phyloP scores from a whole-genome alignment of 2,113 vertebrate genomes.

The Hepsetus odoe region DNA sequence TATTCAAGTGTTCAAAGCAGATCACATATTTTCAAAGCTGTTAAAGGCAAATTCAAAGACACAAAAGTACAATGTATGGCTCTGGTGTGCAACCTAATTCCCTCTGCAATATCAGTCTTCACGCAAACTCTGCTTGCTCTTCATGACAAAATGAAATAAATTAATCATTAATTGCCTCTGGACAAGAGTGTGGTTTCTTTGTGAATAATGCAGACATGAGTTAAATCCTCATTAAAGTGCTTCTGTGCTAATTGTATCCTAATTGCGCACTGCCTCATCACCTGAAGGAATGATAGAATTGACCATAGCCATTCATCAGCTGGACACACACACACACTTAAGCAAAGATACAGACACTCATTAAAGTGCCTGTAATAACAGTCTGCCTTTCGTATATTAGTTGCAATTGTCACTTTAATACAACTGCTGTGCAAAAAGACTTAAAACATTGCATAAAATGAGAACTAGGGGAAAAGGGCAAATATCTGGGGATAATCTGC shows the following conservation, averaged over 20 bases:
- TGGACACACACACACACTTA: conserved; percentile 3
- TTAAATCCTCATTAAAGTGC: conserved; percentile 52
- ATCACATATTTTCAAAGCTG: conserved; percentile 29
- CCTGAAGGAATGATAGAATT: conserved; percentile 17
- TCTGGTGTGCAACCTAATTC: conserved; percentile 14
- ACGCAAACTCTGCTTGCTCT: conserved; percentile 32
- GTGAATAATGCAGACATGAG: conserved; percentile 54
- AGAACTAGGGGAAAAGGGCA: conserved; percentile 8
- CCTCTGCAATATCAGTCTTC: conserved; percentile 27
- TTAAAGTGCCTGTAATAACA: conserved; percentile 22
- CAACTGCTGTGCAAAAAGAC: neutral
- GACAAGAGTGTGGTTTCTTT: conserved; percentile 41
- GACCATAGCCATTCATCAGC: conserved; percentile 21
- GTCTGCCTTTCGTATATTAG: conserved; percentile 1
- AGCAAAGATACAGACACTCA: neutral
- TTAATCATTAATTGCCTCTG: conserved; percentile 49
- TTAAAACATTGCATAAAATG: too few species aligned
- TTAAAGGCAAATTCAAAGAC: conserved; percentile 24
- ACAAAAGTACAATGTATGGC: neutral
- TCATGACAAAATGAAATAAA: conserved; percentile 54
- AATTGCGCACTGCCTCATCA: conserved; percentile 43
- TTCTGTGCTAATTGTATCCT: conserved; percentile 51
- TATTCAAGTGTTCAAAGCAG: conserved; percentile 21
- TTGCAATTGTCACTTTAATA: conserved; percentile 18
- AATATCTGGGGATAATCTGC: conserved; percentile 2